phyloP scores from a whole-genome alignment of 2,888 invertebrate genomes.

The Diarsia mendica region DNA sequence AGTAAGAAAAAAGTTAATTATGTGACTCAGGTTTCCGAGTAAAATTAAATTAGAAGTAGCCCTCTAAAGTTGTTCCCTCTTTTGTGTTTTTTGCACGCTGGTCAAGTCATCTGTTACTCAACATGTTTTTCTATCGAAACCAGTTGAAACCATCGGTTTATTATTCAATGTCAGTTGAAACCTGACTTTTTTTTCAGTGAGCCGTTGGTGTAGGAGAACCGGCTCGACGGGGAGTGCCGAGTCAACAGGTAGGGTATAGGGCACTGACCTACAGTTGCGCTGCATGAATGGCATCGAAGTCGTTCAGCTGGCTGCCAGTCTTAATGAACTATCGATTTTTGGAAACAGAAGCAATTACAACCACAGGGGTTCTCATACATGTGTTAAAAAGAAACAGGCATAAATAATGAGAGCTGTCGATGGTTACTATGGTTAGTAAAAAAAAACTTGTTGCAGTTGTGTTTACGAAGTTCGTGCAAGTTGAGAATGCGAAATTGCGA shows the following conservation, averaged over 20 bases:
- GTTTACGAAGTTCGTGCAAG: constrained; percentile 47
- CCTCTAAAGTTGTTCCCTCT: constrained; percentile 18
- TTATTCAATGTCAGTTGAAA: constrained; percentile 74
- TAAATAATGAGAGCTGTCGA: constrained; percentile 1
- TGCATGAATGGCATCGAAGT: constrained; percentile 83
- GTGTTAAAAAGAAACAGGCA: constrained; percentile 1
- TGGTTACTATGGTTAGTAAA: too few relatives aligned
- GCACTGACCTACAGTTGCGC: constrained; percentile 87
- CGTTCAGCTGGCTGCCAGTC: constrained; percentile 75
- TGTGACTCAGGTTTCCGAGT: constrained; percentile 3
- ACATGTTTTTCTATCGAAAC: constrained; percentile 52
- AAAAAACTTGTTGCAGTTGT: constrained; percentile 27
- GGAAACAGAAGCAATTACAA: constrained; percentile 35
- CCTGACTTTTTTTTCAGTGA: constrained; percentile 76
- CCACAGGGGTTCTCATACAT: neutral
- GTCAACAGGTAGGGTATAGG: constrained; percentile 88
- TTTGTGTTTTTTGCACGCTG: constrained; percentile 33
- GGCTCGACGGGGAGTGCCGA: constrained; percentile 81
- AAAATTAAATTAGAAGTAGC: constrained; percentile 23
- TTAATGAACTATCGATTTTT: constrained; percentile 73
- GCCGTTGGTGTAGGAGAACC: constrained; percentile 80
- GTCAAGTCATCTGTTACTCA: constrained; percentile 52
- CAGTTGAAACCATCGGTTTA: constrained; percentile 58
- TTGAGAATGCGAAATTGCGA: constrained; percentile 1
- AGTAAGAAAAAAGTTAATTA: constrained; percentile 13